phyloP scores from a whole-genome alignment of 2,888 invertebrate species.

The Drosophila glabriapex region DNA sequence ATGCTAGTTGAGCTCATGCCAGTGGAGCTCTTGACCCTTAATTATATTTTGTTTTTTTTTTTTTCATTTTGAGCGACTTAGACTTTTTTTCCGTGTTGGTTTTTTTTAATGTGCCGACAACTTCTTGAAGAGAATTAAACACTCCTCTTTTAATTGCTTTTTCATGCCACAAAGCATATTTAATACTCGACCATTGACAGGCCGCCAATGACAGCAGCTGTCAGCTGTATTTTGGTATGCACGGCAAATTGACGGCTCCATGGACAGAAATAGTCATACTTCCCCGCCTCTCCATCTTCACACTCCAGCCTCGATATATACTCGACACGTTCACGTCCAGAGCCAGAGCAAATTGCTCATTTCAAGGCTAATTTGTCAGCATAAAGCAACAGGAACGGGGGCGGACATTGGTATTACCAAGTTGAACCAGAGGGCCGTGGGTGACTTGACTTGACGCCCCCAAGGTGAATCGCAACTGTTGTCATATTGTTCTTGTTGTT shows the following conservation, averaged over 20 bases:
- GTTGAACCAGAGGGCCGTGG: conserved; percentile 15
- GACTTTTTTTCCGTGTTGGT: background rate
- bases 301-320: conserved; percentile 1
- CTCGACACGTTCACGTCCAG: conserved; percentile 41
- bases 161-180: conserved; percentile 76
- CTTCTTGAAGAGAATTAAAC: conserved; percentile 37
- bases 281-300: background rate
- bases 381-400: conserved; percentile 40
- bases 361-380: conserved; percentile 83
- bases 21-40: background rate
- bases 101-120: conserved; percentile 6
- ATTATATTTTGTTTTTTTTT: background rate
- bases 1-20: background rate
- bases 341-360: conserved; percentile 78
- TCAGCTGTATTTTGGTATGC: conserved; percentile 72
- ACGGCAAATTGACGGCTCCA: conserved; percentile 43
- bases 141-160: conserved; percentile 73
- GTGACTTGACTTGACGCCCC: conserved; percentile 21
- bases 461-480: conserved; percentile 35
- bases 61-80: background rate
- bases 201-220: conserved; percentile 76
- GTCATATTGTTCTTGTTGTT: conserved; percentile 9
- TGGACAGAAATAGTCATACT: conserved; percentile 6
- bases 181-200: conserved; percentile 71
- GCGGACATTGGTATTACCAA: conserved; percentile 37